A percentile compares a stretch with the other conserved stretches of the same genome.
Conservation (phyloP, 2,113 vertebrate genomes). For the Hippotragus niger region DNA sequence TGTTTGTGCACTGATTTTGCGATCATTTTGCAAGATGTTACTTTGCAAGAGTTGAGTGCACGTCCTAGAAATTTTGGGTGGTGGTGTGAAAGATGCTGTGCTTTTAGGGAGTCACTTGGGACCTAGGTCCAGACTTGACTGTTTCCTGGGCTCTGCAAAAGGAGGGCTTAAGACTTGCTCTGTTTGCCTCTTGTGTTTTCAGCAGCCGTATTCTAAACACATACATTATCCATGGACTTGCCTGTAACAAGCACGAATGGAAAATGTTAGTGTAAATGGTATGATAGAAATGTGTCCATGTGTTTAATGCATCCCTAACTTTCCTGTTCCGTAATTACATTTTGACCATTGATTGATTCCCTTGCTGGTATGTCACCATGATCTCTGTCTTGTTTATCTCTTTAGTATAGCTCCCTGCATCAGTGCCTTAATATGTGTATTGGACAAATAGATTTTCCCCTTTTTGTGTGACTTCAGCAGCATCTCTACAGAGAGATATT, state of each 20-base stretch:
- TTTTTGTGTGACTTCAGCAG: background rate
- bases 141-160: constrained; percentile 47
- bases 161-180: background rate
- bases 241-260: background rate
- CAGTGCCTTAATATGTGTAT: background rate
- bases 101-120: background rate
- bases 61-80: background rate
- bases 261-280: background rate
- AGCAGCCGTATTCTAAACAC: constrained; percentile 23
- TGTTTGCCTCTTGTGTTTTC: background rate
- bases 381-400: background rate
- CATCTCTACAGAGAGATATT: background rate
- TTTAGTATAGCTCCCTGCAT: background rate
- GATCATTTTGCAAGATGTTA: background rate
- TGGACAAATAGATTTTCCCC: background rate
- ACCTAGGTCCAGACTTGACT: background rate
- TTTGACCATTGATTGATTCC: background rate
- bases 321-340: background rate
- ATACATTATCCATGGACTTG: background rate
- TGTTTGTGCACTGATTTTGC: background rate
- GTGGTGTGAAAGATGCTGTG: background rate
- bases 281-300: background rate
- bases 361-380: background rate
- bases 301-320: background rate
- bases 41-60: background rate